Evolutionary conservation across 2,888 invertebrate genomes (phyloP), one percentile per base, ranked within the genome.

Genomic region (Corythucha ciliata): DNA sequence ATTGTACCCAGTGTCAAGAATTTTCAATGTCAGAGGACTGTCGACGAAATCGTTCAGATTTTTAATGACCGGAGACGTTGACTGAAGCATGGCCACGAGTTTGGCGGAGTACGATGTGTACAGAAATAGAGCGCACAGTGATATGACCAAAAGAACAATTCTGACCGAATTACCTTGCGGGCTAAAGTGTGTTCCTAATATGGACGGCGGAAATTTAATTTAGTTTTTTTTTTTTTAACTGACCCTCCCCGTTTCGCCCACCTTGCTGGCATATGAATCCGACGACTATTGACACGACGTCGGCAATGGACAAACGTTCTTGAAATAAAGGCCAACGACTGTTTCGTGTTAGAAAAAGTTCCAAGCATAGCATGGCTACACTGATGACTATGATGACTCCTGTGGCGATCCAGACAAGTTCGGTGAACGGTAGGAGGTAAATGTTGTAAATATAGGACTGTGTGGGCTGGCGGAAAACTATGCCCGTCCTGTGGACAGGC

Each of bases 101-200:
- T 82, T 83, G 0, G 83, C 83, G 0, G 83, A 77, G 62, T 83
- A 84, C 1, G 83, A 81, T 0, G 81, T 80, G 63, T 82, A 83
- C 0, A 84, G 68, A 59, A 82, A 83, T 70, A 83, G 76, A 4
- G 80, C 67, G 0, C 80, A 72, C 4, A 80, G 63, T 58, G 81
- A 77, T 1, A 79, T 67, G 33, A 80, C 69, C 47, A 83, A 67
- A 59, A 80, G 73, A 1, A 80, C 77, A 18, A 80, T 72, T 21
- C 83, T 72, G 1, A 71, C 72, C 3, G 77, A 76, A 37, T 68
- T 61, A 61, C 73, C 68, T 10, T 63, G 60, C 3, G 78, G 72
- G 1, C 69, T 64, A 18, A 70, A 62, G 62, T 73, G 68, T 58
- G 72, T 74, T 4, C 74, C 74, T 74, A 60, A 3, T 33, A 46